Evolutionary conservation across 2,113 vertebrate genomes (phyloP).

Genomic region (Microcebus tavaratra): DNA sequence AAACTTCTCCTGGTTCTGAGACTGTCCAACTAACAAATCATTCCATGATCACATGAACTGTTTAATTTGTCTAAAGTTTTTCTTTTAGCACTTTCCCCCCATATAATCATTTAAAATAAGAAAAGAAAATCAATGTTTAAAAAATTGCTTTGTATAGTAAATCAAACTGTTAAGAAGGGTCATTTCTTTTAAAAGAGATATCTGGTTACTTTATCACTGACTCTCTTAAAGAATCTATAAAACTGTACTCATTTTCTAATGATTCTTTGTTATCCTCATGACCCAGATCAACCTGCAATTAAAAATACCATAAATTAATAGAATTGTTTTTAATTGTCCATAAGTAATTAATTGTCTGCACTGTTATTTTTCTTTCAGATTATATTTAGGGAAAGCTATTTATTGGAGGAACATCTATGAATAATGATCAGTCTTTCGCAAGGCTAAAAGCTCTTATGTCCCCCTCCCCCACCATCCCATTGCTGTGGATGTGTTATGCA

Average conservation of each 20-base stretch:
- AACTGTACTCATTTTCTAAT: conserved; percentile 23
- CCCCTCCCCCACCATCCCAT: neutral
- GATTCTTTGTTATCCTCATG: neutral
- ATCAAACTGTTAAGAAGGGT: neutral
- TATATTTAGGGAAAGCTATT: conserved; percentile 56
- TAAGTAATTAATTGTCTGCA: conserved; percentile 16
- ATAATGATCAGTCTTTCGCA: conserved; percentile 44
- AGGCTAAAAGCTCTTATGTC: neutral
- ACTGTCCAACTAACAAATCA: neutral
- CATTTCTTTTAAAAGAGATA: neutral
- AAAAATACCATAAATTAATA: neutral
- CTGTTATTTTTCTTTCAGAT: conserved; percentile 46
- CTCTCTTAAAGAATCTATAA: neutral
- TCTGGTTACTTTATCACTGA: neutral
- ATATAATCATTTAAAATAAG: neutral
- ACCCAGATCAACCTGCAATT: conserved; percentile 27
- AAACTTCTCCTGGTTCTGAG: neutral
- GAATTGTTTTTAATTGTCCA: conserved; percentile 19
- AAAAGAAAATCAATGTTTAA: neutral
- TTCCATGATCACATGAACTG: neutral
- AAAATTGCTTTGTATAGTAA: neutral
- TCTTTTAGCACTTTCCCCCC: neutral
- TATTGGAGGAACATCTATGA: conserved; percentile 41
- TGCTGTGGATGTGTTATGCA: conserved; percentile 40
- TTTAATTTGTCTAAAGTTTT: neutral